Evolutionary conservation across 2,113 vertebrate genomes (phyloP), one percentile per base, ranked within the genome.

Genomic region (Agelaius phoeniceus): DNA sequence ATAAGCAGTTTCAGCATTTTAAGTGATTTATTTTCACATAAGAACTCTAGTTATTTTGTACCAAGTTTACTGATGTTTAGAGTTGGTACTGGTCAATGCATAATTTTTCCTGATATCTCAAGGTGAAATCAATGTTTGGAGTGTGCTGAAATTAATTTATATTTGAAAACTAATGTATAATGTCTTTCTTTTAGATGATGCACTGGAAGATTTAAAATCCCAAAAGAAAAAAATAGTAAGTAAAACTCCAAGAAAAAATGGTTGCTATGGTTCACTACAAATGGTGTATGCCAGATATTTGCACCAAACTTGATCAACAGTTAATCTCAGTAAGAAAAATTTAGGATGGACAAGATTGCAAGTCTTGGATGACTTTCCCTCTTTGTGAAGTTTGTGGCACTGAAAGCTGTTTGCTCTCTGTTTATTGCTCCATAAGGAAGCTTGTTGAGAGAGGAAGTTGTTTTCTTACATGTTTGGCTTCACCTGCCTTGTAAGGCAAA

Each of bases 221-320:
- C 98, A 99, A 96, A 99, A 99, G 98, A 98, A 98, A 96, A 99
- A 99, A 99, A 99, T 99, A 96, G 99, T 99, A 98, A 99, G 99
- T 99, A 96, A 94, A 95, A 65, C 44, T 59, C 57, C 2, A 82
- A 90, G 72, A 35, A 59, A 93, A 73, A 6, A 24, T 51, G 10
- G 4, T 75, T 82, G 6, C 58, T 93, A 8, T 7, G 10, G 20
- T 79, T 17, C 21, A 22, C 21, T 63, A 13, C 48, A 71, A 55
- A 18, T 77, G 35, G 2, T 51, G 6, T 66, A 18, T 63, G 15
- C 16, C 11, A 35, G 15, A 6, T 77, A 39, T 44, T 84, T 92
- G 63, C 31, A 58, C 66, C 18, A 65, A 71, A 24, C 13, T 79
- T 26, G 20, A 51, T 87, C 37, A 57, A 30, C 14, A 28, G 13